These are phyloP conservation scores for Eulemur rubriventer DNA, from an alignment of 2,797 vertebrate genomes.

Conservation along the genomic window DNA sequence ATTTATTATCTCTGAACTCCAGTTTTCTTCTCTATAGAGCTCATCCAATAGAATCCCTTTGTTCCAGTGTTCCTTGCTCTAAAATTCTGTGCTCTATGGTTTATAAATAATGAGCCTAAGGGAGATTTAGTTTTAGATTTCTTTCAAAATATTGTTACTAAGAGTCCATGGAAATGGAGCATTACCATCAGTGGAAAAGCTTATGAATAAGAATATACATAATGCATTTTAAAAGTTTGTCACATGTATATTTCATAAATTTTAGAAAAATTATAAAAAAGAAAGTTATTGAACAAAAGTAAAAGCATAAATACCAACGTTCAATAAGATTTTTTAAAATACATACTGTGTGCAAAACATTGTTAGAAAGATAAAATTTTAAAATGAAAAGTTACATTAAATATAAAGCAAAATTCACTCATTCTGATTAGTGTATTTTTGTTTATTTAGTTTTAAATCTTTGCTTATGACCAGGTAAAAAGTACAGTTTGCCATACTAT, in stretches of 20 bases:
- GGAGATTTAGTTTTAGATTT: conserved; percentile 7
- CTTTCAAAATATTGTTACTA: conserved; percentile 3
- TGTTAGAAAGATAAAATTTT: not conserved
- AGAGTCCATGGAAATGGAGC: not conserved
- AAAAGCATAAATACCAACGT: not conserved
- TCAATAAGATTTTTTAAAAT: not conserved
- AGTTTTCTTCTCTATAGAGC: not conserved
- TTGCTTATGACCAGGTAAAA: not conserved
- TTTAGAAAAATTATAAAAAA: not conserved
- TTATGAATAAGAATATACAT: not conserved
- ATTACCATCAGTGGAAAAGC: not conserved
- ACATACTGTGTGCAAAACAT: not conserved
- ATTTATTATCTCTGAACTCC: not conserved
- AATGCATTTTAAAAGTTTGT: not conserved
- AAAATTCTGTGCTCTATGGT: not conserved
- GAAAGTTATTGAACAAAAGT: not conserved
- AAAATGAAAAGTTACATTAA: not conserved
- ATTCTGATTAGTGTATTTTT: not conserved
- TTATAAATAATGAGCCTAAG: conserved; percentile 16
- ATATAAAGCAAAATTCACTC: not conserved
- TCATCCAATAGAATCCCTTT: not conserved
- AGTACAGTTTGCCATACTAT: not conserved
- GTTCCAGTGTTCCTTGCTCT: not conserved
- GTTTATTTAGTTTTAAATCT: not conserved
- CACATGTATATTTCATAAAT: not conserved